Evolutionary conservation across 2,797 vertebrate genomes (phyloP).

Genomic region (Acomys russatus): DNA sequence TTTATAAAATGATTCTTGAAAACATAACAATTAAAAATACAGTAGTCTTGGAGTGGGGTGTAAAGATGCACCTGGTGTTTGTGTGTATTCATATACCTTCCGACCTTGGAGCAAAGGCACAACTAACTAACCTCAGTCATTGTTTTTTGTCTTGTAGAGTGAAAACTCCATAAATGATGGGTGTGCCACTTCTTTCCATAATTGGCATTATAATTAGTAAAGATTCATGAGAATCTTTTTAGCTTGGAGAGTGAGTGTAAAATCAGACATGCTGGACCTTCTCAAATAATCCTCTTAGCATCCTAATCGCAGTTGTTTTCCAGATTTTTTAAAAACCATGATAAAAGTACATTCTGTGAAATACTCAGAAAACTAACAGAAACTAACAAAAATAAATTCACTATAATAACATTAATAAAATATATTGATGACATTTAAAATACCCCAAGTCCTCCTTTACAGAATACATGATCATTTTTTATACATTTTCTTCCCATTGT

Average conservation of each 20-base stretch:
- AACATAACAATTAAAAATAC: background rate
- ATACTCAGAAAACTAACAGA: background rate
- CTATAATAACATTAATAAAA: background rate
- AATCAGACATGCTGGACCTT: background rate
- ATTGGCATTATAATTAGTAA: constrained; percentile 44
- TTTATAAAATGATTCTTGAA: background rate
- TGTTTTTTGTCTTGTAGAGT: background rate
- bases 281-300: background rate
- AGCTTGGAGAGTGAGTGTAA: background rate
- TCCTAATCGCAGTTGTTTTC: background rate
- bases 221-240: background rate
- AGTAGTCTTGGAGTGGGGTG: background rate
- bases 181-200: background rate
- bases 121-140: background rate
- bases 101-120: background rate
- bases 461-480: background rate
- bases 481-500: constrained; percentile 1
- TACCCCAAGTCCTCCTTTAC: background rate
- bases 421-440: background rate
- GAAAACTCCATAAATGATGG: background rate
- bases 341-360: background rate
- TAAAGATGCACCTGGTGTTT: background rate
- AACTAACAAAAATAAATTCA: background rate
- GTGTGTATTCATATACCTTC: background rate
- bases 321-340: background rate